These are phyloP conservation scores for Apis cerana DNA, from an alignment of 1,140 invertebrate genomes.

Conservation along the genomic window DNA sequence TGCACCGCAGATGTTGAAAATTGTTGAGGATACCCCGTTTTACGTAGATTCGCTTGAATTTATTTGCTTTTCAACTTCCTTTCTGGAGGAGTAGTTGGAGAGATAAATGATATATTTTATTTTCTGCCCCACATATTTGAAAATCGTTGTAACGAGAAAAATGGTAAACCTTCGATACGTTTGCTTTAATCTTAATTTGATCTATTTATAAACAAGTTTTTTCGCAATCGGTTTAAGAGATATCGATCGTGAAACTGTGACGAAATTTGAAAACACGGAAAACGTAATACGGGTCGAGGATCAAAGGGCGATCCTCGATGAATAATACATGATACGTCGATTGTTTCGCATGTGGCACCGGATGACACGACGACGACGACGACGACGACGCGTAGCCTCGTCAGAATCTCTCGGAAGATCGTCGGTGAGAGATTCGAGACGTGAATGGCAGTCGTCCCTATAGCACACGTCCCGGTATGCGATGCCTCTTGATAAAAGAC, in stretches of 20 bases:
- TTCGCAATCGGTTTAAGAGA: neutral
- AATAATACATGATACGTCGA: slow-evolving; percentile 61
- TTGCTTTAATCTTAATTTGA: no score
- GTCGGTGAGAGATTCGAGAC: slow-evolving; percentile 46
- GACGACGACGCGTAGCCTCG: slow-evolving; percentile 13
- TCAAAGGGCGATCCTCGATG: slow-evolving; percentile 29
- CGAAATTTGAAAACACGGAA: neutral
- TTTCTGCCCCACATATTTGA: no score
- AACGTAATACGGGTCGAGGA: slow-evolving; percentile 12
- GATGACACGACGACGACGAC: slow-evolving; percentile 51
- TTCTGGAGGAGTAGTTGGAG: neutral
- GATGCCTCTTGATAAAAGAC: slow-evolving; percentile 56
- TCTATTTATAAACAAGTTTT: neutral
- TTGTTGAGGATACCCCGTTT: neutral
- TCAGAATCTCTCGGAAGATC: slow-evolving; percentile 54
- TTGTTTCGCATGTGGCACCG: slow-evolving; percentile 59
- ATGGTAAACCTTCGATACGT: no score
- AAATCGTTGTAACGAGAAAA: no score
- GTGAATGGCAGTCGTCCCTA: slow-evolving; percentile 54
- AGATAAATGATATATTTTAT: no score
- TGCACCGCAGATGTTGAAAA: slow-evolving; percentile 2
- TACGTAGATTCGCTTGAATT: neutral
- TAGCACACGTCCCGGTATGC: slow-evolving; percentile 40
- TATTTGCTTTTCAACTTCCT: neutral
- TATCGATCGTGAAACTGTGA: neutral